Percentiles rank a stretch among this genome's conserved stretches.
These are phyloP conservation scores for Scytalopus superciliaris DNA, from an alignment of 2,113 vertebrate genomes.

Conservation along the genomic window DNA sequence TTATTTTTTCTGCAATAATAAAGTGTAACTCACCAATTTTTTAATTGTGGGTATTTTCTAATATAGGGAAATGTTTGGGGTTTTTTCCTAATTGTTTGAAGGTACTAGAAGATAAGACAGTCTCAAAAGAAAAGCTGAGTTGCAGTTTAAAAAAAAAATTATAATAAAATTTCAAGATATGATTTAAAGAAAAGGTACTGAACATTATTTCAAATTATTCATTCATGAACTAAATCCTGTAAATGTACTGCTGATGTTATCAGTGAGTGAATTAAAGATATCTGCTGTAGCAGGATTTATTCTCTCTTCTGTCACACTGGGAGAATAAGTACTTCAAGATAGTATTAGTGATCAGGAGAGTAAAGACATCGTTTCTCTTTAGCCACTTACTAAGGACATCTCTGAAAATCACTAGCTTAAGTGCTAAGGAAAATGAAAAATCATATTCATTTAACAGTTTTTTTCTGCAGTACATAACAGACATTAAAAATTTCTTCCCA, in stretches of 20 bases:
- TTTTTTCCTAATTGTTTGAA: background rate
- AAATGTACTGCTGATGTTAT: background rate
- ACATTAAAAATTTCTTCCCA: background rate
- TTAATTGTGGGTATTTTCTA: background rate
- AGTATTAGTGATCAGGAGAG: background rate
- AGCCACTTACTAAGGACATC: background rate
- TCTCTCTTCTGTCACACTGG: background rate
- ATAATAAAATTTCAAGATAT: background rate
- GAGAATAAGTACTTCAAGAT: background rate
- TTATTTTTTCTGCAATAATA: background rate
- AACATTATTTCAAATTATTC: background rate
- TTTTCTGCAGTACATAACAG: background rate
- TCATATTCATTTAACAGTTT: accelerated
- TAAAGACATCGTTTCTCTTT: background rate
- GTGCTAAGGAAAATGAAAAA: background rate
- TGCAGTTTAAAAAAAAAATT: background rate
- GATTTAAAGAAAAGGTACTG: background rate
- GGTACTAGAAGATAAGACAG: background rate
- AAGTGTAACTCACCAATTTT: background rate
- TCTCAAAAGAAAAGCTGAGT: background rate
- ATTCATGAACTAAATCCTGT: background rate
- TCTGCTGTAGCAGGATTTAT: background rate
- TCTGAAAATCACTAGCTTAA: background rate
- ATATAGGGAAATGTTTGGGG: background rate
- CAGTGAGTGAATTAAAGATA: background rate